These are phyloP conservation scores for Drosophila hamatofila DNA, from an alignment of 2,888 invertebrate genomes.

Conservation along the genomic window DNA sequence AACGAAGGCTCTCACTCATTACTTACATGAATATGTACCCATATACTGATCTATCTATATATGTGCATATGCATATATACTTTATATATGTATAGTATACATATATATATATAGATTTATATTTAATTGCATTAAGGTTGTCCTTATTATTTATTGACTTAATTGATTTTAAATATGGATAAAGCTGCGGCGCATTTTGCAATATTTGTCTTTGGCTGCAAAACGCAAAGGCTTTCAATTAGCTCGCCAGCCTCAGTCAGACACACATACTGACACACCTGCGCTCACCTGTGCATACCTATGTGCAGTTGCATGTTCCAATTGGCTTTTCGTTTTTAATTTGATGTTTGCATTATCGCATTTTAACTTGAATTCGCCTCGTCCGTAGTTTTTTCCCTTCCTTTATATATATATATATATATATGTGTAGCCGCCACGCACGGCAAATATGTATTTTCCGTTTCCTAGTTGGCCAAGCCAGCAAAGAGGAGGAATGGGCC, in stretches of 20 bases:
- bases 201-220: conserved; percentile 79
- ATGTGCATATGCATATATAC: conserved; percentile 6
- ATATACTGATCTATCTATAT: not conserved
- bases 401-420: not conserved
- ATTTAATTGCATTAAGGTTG: conserved; percentile 80
- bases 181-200: conserved; percentile 68
- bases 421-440: conserved; percentile 40
- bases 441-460: conserved; percentile 67
- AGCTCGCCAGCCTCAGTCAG: conserved; percentile 44
- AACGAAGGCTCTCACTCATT: not conserved
- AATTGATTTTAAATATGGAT: conserved; percentile 85
- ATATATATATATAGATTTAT: conserved; percentile 27
- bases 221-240: conserved; percentile 79
- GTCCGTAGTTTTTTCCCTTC: conserved; percentile 10
- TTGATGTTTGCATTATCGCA: conserved; percentile 73
- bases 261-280: not conserved
- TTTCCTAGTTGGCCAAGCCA: conserved; percentile 57
- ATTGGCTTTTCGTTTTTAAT: conserved; percentile 60
- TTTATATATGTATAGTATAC: not conserved
- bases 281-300: not conserved
- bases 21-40: not conserved
- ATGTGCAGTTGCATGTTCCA: conserved; percentile 5
- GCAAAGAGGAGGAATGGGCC: too few relatives aligned
- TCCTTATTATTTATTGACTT: conserved; percentile 82
- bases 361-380: conserved; percentile 31